Evolutionary conservation across 2,113 vertebrate species (phyloP), one percentile per base, ranked within the genome.

Genomic region (Sebastes schlegelii): DNA sequence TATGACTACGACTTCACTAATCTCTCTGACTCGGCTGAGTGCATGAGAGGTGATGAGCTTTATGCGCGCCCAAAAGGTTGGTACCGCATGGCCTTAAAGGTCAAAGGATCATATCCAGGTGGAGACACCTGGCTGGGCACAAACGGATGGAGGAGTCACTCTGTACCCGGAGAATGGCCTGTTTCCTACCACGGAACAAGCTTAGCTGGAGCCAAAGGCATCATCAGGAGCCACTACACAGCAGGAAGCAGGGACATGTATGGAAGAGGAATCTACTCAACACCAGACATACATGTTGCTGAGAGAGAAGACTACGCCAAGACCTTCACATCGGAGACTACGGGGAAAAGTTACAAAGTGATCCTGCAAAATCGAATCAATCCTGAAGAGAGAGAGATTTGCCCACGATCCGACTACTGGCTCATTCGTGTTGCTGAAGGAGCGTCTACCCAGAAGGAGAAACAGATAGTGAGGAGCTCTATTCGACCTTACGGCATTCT

Each of bases 221-320:
- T 77, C 86, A 64, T 84, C 73, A 64, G 5, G 5, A 46, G 7
- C 2, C 43, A 84, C 74, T 84, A 84, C 78, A 77, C 2, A 10
- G 51, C 77, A 52, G 82, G 77, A 19, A 0, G 0, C 0, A 0
- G 77, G 21, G 4, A 0, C 1, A 0, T 2, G 0, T 60, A 61
- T 12, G 69, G 74, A 6, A 74, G 86, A 69, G 82, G 77, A 65
- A 74, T 87, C 77, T 87, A 84, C 74, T 87, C 73, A 9, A 77
- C 86, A 11, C 73, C 77, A 26, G 51, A 88, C 13, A 60, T 80
- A 17, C 5, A 16, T 7, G 23, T 23, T 23, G 2, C 2, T 23
- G 81, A 88, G 34, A 63, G 0, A 12, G 74, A 82, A 10, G 0
- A 0, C 0, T 84, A 70, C 1, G 64, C 82, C 57, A 71, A 48